Evolutionary conservation across 2,797 vertebrate genomes (phyloP), one percentile per base, ranked within the genome.

Genomic region (Parauchenoglanis ngamensis): DNA sequence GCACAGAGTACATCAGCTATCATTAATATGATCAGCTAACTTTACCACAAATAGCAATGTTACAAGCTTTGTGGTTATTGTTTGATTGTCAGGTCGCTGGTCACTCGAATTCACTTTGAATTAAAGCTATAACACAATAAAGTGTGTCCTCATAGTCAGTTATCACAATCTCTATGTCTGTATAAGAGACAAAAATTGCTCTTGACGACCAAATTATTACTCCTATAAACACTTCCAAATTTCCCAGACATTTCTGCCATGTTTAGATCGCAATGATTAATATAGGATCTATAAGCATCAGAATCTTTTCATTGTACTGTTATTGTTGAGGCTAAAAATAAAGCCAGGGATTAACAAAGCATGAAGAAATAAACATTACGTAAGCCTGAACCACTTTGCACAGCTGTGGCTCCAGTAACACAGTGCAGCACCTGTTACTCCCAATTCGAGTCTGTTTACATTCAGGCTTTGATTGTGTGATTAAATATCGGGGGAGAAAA

Each of bases 241-340:
- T 49, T 82, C n/a, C 40, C 23, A 44, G 31, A 35, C 19, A 23
- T n/a, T 40, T 76, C 57, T 83, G 21, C 72, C 61, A 44, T 54
- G 80, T 83, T 83, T 85, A 28, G 8, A 19, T 85, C 21, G 17
- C 25, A 63, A 4, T 21, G 23, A 35, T 85, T 67, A 28, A 67
- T 76, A 56, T 63, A 46, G 61, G 70, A 77, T 83, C 54, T 44
- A 23, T 54, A 83, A 44, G 70, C 44, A 49, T 70, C 59, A 67
- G n/a, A 67, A 83, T 75, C 83, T 76, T 83, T 83, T 84, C 21
- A 84, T 19, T 56, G 61, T 21, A 83, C 49, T 77, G 57, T 72
- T 87, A 63, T 59, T n/a, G 17, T 31, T 67, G 13, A 81, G 46
- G 10, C 40, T 67, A 84, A 78, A 78, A 83, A 28, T 56, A 77